Percentiles rank a stretch among this genome's conserved stretches.
These are phyloP conservation scores for Octopus bimaculoides DNA, from an alignment of 1,140 invertebrate genomes.

Conservation along the genomic window DNA sequence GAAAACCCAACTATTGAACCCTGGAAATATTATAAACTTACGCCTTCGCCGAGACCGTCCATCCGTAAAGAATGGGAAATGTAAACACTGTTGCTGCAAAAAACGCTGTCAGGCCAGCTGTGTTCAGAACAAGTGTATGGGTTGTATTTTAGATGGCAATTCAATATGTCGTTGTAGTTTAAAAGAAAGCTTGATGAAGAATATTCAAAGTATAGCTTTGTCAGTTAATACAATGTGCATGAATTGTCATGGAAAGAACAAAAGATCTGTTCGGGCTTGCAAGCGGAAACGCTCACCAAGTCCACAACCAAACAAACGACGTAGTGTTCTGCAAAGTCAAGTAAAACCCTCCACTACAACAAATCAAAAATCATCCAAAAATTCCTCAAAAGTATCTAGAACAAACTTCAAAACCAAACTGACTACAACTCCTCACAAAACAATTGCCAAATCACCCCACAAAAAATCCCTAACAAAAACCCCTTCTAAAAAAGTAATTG, in stretches of 20 bases:
- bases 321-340: background rate
- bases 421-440: background rate
- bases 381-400: background rate
- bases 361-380: background rate
- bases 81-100: background rate
- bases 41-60: constrained; percentile 1
- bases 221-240: background rate
- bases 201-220: background rate
- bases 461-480: background rate
- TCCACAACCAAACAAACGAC: background rate
- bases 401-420: background rate
- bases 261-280: background rate
- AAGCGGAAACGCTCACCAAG: background rate
- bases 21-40: constrained; percentile 3
- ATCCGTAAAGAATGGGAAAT: background rate
- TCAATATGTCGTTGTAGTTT: background rate
- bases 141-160: background rate
- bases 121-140: background rate
- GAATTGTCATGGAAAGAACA: background rate
- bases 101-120: background rate
- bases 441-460: background rate
- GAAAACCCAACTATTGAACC: background rate
- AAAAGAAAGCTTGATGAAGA: background rate
- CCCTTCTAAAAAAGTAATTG: background rate
- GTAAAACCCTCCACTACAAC: background rate